phyloP scores from a whole-genome alignment of 2,113 vertebrate genomes.

The Colistium nudipinnis region DNA sequence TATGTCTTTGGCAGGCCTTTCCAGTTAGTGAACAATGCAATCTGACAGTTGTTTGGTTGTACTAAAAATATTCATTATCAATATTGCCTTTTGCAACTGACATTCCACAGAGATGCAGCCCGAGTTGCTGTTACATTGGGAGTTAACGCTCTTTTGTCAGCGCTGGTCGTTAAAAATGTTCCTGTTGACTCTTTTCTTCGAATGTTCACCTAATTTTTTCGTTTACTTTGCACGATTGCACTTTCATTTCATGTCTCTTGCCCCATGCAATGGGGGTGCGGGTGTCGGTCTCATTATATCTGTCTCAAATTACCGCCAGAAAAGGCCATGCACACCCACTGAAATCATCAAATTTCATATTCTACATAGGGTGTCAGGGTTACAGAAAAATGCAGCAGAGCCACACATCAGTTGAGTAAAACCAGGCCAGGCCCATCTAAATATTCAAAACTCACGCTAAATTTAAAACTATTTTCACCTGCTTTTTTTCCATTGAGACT shows the following conservation, averaged over 20 bases:
- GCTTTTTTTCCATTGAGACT: slow-evolving; percentile 33
- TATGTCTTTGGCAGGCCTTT: background rate
- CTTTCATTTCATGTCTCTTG: slow-evolving; percentile 21
- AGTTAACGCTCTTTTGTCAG: no score
- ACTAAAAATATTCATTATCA: background rate
- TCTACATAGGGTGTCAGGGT: slow-evolving; percentile 4
- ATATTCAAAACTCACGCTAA: background rate
- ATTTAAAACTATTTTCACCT: slow-evolving; percentile 17
- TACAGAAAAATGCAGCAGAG: slow-evolving; percentile 13
- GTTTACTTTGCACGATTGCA: slow-evolving; percentile 7
- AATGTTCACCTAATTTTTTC: background rate
- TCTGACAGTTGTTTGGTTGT: background rate
- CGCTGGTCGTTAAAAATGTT: no score
- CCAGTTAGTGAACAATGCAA: background rate
- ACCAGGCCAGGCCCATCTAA: background rate
- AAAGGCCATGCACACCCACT: background rate
- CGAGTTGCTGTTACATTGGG: no score
- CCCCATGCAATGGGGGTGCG: slow-evolving; percentile 1
- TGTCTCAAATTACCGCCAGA: slow-evolving; percentile 39
- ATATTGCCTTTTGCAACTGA: background rate
- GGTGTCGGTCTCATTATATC: slow-evolving; percentile 1
- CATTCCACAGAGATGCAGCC: background rate
- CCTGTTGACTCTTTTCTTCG: background rate
- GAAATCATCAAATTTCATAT: slow-evolving; percentile 22
- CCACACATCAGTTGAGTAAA: no score